Base-by-base conservation (phyloP, 2,797 vertebrate genomes). In the Tragelaphus oryx region DNA sequence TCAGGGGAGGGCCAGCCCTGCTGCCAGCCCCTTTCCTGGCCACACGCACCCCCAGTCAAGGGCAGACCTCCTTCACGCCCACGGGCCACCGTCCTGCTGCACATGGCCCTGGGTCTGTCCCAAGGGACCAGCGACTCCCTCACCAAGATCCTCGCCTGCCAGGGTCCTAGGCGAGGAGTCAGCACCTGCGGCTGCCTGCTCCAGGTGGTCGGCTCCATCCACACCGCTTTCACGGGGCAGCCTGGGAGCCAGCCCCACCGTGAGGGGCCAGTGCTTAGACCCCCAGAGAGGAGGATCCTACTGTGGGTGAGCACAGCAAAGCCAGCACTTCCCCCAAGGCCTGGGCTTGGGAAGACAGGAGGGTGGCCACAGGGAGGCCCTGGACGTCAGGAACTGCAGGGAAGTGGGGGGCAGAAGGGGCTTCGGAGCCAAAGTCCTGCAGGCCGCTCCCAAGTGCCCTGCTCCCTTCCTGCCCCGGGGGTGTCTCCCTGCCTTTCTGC, bases 171-270 rank as follows among this genome's bases (percentile, higher is more conserved):
- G 18, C 30, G 18, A 18, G 55, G 48, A 26, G 52, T 48, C 3
- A 3, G 28, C n/a, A 6, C 17, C 60, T 55, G 84, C n/a, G 0
- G 4, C n/a, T 3, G 22, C 8, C 6, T 0, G 0, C 75, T n/a
- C 76, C 46, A 10, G 1, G 2, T 1, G 0, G 50, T 57, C 24
- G 0, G 30, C 68, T 57, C 83, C 26, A 6, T 48, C 28, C 37
- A 48, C 22, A 3, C 20, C 24, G 1, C 18, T 52, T 57, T 41
- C 24, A 13, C 22, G 0, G 55, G 50, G 83, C 30, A 20, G 17
- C 41, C 33, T 16, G 65, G 20, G 20, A 37, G 33, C 10, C 20
- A 71, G 20, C 65, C 33, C 20, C 68, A 24, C 10, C 65, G 10
- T 0, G 1, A 11, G 22, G 68, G 22, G 20, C 68, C 59, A 30